phyloP scores from a whole-genome alignment of 1,140 invertebrate genomes.

The Cydia amplana region DNA sequence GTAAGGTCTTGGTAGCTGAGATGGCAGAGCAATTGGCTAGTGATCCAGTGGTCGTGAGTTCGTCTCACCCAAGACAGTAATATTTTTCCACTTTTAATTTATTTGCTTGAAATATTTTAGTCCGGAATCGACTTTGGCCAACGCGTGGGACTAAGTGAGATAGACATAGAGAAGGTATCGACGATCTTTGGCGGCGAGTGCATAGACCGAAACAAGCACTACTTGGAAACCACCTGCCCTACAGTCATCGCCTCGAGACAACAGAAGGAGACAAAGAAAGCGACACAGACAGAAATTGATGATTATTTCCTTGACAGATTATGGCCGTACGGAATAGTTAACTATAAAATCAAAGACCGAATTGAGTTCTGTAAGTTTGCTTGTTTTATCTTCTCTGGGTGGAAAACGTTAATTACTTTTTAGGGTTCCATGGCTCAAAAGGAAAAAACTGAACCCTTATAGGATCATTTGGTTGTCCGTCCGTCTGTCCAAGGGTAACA shows the following conservation, averaged over 20 bases:
- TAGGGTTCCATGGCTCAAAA: no score
- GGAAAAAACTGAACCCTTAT: no score
- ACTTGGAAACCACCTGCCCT: conserved; percentile 66
- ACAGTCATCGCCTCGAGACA: conserved; percentile 50
- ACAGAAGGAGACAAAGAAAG: conserved; percentile 36
- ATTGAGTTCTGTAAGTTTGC: conserved; percentile 65
- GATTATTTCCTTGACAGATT: conserved; percentile 61
- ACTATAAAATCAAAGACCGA: conserved; percentile 58
- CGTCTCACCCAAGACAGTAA: no score
- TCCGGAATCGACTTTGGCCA: conserved; percentile 60
- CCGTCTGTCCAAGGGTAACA: no score
- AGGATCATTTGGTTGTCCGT: no score
- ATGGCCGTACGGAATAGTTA: conserved; percentile 66
- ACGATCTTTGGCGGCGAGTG: conserved; percentile 60
- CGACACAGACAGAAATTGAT: conserved; percentile 49
- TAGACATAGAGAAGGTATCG: conserved; percentile 62
- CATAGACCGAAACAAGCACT: conserved; percentile 59
- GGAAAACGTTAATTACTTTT: neutral
- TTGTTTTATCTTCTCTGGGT: conserved; percentile 8
- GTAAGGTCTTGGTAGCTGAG: no score
- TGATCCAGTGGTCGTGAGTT: no score
- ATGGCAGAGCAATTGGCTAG: no score
- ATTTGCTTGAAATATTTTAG: conserved; percentile 36
- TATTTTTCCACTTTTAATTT: no score
- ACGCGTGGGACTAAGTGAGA: conserved; percentile 61